Evolutionary conservation across 2,113 vertebrate species (phyloP).

Genomic region (Atrichornis clamosus): DNA sequence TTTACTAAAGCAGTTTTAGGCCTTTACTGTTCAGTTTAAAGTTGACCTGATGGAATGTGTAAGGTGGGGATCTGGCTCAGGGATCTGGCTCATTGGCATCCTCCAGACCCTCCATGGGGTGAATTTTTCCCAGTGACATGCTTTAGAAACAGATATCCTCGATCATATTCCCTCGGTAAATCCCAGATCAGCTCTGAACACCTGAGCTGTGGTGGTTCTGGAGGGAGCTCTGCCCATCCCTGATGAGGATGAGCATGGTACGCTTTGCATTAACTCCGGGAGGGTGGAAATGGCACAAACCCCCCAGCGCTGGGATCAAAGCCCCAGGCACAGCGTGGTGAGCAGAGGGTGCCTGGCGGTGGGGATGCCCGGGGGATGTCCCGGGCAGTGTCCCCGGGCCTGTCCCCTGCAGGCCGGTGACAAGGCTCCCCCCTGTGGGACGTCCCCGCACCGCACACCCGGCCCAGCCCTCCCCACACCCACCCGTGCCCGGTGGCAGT

Average conservation of each 20-base stretch:
- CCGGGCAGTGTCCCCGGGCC: neutral
- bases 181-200: neutral
- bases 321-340: fast-evolving
- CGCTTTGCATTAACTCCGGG: fast-evolving
- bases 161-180: neutral
- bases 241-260: fast-evolving
- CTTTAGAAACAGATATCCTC: neutral
- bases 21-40: neutral
- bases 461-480: neutral
- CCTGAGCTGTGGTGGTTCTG: neutral
- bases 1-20: neutral
- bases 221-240: neutral
- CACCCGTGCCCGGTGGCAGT: neutral
- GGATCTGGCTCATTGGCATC: neutral
- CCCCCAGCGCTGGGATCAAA: fast-evolving
- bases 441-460: neutral
- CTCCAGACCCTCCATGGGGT: neutral
- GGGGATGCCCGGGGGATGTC: neutral
- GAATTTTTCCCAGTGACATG: neutral
- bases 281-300: neutral
- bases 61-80: neutral
- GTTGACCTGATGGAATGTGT: fast-evolving
- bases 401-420: neutral
- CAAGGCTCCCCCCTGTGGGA: slow-evolving; percentile 56
- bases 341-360: neutral